Conservation (phyloP, 2,113 vertebrate genomes). For the Smithornis capensis region DNA sequence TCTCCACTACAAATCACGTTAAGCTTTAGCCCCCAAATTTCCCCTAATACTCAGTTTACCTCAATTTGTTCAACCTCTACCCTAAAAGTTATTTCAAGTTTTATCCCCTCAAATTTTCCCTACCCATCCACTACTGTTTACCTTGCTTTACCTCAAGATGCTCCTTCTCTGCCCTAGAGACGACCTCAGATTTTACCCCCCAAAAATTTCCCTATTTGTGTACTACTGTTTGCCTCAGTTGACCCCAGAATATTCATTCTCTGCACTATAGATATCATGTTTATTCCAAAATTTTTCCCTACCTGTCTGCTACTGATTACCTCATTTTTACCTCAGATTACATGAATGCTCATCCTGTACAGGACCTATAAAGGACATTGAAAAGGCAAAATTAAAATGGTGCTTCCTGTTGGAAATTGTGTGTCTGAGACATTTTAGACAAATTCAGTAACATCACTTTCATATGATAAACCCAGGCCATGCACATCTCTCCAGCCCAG, state of each 20-base stretch:
- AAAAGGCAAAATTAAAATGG: neutral
- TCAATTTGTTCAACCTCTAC: no score
- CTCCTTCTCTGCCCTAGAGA: no score
- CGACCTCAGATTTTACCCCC: neutral
- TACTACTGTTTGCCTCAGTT: neutral
- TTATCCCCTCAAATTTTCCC: no score
- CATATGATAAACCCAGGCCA: neutral
- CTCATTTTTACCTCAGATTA: neutral
- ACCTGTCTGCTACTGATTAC: rapidly evolving
- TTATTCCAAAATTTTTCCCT: neutral
- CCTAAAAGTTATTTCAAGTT: no score
- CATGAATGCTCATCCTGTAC: neutral
- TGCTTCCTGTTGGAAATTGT: neutral
- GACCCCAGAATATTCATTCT: neutral
- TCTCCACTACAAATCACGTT: no score
- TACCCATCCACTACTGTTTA: no score
- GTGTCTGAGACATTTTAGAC: neutral
- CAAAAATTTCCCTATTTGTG: rapidly evolving
- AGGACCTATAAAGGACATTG: neutral
- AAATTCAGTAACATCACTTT: neutral
- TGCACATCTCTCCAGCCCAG: neutral
- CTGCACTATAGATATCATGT: neutral
- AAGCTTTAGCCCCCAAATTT: no score
- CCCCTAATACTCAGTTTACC: no score
- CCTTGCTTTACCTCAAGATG: no score